Conservation (phyloP, 2,888 invertebrate species). For the Ceriagrion tenellum region DNA sequence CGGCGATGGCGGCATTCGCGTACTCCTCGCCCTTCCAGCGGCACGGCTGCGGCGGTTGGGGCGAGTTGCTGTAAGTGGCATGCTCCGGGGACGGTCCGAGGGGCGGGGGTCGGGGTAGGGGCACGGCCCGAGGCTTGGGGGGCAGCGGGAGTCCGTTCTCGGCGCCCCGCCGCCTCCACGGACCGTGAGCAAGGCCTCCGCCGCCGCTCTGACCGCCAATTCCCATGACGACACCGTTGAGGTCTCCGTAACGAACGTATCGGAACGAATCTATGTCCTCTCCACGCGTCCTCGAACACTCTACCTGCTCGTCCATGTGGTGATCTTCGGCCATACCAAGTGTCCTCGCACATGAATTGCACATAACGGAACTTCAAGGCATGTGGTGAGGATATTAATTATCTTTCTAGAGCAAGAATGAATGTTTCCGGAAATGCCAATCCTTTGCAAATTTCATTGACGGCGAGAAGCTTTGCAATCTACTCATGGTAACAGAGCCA, state of each 20-base stretch:
- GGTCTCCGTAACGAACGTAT: conserved; percentile 51
- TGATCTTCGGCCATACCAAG: conserved; percentile 59
- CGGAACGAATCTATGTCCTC: conserved; percentile 61
- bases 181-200: not conserved
- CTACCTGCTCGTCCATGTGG: conserved; percentile 50
- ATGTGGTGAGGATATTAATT: not conserved
- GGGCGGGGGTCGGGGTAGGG: conserved; percentile 9
- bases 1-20: not conserved
- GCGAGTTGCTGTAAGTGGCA: conserved; percentile 13
- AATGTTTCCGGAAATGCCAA: not conserved
- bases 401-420: not conserved
- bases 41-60: not conserved
- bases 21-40: not conserved
- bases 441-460: not conserved
- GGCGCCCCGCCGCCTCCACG: conserved; percentile 48
- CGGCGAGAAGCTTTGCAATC: not conserved
- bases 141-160: conserved; percentile 36
- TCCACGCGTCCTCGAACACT: conserved; percentile 47
- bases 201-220: conserved; percentile 47
- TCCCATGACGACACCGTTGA: conserved; percentile 53
- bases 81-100: not conserved
- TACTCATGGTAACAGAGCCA: not conserved
- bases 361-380: conserved; percentile 56
- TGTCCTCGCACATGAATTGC: conserved; percentile 54
- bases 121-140: conserved; percentile 11